Base-by-base conservation (phyloP, 1,140 invertebrate genomes). In the Bombus breviceps region DNA sequence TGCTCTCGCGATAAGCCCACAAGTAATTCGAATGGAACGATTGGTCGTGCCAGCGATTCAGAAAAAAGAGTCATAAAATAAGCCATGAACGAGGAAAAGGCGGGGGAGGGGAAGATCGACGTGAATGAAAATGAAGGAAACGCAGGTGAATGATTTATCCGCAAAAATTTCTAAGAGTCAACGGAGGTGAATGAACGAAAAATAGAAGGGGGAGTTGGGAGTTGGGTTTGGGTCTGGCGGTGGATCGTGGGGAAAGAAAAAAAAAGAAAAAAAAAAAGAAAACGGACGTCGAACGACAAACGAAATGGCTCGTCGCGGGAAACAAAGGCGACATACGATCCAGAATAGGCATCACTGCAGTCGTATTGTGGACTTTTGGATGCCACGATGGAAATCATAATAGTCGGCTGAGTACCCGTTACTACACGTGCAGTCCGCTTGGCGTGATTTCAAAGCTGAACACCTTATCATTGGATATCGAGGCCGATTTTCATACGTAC, bases 341-440 rank as follows among this genome's bases (percentile, higher is more conserved):
- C 94, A 95, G 95, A 95, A 95, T 94, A 95, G 95, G 95, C 95
- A 95, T 95, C 95, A 93, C 95, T 95, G 95, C 95, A 95, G 95
- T 95, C 95, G 95, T 95, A 95, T 95, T 95, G 95, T 95, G 95
- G 95, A 95, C 95, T 95, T 95, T 95, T 95, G 95, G 94, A 95
- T 95, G 95, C 95, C 95, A 84, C 88, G 88, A 91, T 89, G 78
- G 71, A 90, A 91, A 90, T 88, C 86, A 90, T 90, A 90, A 90
- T 78, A 73, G 76, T 85, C 68, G 89, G 81, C 43, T 86, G 82
- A 77, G 83, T 88, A 86, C 59, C 76, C 89, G 86, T 79, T 83
- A 73, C 82, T 90, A 86, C 86, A 85, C 88, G 89, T 90, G 88
- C 86, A 90, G 75, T 85, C 88, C 86, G 83, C 69, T 85, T 88